Evolutionary conservation across 2,888 invertebrate genomes (phyloP), one percentile per base, ranked within the genome.

Genomic region (Melipona beecheii): DNA sequence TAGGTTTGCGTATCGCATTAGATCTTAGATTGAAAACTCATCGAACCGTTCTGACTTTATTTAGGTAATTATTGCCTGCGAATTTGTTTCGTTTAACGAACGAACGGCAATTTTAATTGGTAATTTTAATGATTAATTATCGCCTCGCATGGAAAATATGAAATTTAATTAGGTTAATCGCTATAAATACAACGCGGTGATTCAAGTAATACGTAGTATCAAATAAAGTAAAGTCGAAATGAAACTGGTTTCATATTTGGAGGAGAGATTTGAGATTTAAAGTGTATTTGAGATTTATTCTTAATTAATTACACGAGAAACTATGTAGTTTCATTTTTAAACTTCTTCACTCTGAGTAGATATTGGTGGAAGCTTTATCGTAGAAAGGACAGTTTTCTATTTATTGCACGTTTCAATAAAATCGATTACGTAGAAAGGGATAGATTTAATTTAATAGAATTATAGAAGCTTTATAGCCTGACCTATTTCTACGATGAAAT

Each of bases 11-110:
- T 72, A 74, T 75, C 52, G 50, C 21, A 65, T 72, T 78, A 71
- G 66, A 70, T 74, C 68, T 72, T 62, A 75, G 86, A 81, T 78
- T 52, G 78, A 75, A 84, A 49, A 75, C 13, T 43, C 31, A 13
- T 49, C 50, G 54, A 50, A 6, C 49, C 52, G 69, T 74, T 69
- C 0, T 13, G 49, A 21, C 21, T 36, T 24, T 52, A 36, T 52
- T 2, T n/a, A 64, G 71, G 75, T 49, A 70, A 54, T 15, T 60
- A 60, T 27, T 19, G 24, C 9, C 9, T 19, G 15, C 21, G 21
- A 11, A 19, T 49, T 49, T 24, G 19, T 68, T 9, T 24, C 17
- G 24, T 56, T 71, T 58, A 74, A 43, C 43, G 43, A 75, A 19
- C 6, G n/a, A 13, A 13, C 13, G 19, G 2, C 49, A 49, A 71